These are phyloP conservation scores for Spodoptera exigua DNA, from an alignment of 2,888 invertebrate species.

Conservation along the genomic window DNA sequence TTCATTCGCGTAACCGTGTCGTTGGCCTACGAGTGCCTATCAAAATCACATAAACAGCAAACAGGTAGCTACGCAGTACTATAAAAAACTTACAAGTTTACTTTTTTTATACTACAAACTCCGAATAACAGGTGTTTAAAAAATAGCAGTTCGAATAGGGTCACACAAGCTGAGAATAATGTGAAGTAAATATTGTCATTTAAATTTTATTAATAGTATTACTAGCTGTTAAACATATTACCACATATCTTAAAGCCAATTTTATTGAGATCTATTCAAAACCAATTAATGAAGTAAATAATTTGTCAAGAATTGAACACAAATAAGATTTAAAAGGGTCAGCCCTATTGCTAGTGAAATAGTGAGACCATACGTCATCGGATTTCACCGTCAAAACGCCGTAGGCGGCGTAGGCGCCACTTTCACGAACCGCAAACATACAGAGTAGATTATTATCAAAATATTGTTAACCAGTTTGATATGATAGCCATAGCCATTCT, in stretches of 20 bases:
- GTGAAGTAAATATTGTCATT: too few species aligned
- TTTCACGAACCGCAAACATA: conserved; percentile 56
- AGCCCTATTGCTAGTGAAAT: background rate
- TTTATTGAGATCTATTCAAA: too few species aligned
- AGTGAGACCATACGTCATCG: conserved; percentile 36
- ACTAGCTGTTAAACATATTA: too few species aligned
- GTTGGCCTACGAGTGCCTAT: conserved; percentile 10
- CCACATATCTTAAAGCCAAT: too few species aligned
- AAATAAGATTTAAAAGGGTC: background rate
- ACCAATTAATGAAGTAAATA: too few species aligned
- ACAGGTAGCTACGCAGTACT: background rate
- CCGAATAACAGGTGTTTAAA: background rate
- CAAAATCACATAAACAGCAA: background rate
- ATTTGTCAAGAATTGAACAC: background rate
- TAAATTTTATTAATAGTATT: too few species aligned
- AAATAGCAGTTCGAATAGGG: background rate
- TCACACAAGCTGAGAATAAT: background rate
- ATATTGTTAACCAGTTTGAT: too few species aligned
- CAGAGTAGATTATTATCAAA: conserved; percentile 22
- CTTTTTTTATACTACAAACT: conserved; percentile 15
- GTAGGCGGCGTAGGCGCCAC: conserved; percentile 59
- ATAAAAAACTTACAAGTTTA: conserved; percentile 22
- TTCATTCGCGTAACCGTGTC: conserved; percentile 15
- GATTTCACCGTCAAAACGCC: conserved; percentile 67
- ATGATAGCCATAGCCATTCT: too few species aligned